phyloP scores from a whole-genome alignment of 35 echinoderm and acorn worm genomes.

The Ophioderma brevispina region DNA sequence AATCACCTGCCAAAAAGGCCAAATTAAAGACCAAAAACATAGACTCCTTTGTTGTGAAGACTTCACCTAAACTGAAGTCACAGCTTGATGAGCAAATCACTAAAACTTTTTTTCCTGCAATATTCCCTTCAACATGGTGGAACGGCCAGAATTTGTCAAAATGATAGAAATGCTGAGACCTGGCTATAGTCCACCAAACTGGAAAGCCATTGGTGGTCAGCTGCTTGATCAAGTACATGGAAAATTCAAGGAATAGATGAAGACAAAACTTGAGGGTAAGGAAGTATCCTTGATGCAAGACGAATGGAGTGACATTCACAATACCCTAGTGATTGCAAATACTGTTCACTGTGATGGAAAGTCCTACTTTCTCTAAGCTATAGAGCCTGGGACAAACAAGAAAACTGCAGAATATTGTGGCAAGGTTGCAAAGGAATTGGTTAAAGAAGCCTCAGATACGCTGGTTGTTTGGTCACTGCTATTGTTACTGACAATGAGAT shows the following conservation, averaged over 20 bases:
- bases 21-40: background rate
- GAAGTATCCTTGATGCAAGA: background rate
- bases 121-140: background rate
- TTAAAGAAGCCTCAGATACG: constrained; percentile 19
- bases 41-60: background rate
- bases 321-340: background rate
- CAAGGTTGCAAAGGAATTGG: background rate
- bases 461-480: constrained; percentile 38
- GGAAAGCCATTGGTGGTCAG: background rate
- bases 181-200: background rate
- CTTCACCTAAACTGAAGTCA: background rate
- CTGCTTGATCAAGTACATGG: background rate
- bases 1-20: background rate
- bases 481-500: constrained; percentile 49
- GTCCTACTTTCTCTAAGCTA: background rate
- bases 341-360: background rate
- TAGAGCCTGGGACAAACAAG: background rate
- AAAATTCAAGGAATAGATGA: background rate
- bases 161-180: background rate
- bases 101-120: background rate
- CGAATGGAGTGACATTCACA: background rate
- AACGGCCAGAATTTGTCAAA: background rate
- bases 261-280: background rate
- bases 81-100: background rate
- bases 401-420: background rate